Base-by-base conservation (phyloP, 2,888 invertebrate genomes). In the Amiota mariae region DNA sequence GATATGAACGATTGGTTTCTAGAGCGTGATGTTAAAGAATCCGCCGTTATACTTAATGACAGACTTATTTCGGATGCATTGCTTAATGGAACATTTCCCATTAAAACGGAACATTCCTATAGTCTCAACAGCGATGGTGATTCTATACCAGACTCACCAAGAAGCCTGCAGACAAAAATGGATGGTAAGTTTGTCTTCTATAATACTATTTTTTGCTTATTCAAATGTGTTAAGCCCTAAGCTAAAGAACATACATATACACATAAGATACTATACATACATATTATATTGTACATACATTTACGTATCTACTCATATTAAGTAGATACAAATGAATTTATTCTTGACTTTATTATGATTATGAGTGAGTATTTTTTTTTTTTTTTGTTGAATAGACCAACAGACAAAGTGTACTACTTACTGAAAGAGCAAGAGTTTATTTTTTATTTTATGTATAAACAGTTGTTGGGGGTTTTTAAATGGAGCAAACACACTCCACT, bases 81-180 rank as follows among this genome's bases (percentile, higher is more conserved):
- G 24, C 92, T 96, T 71, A 88, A 88, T 79, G 95, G 95, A 79
- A 94, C 94, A 71, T 77, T 88, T 70, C 59, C 59, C 59, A 97
- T 97, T 89, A 97, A 97, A 91, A 94, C 95, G 77, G 97, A 97
- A 90, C 97, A 97, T 92, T 97, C 97, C 79, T 97, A 97, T 92
- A 97, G 96, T 89, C 91, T 94, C 72, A 93, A 93, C 81, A 94
- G 94, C 80, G 94, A 94, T 88, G 93, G 92, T 61, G 94, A 94
- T 82, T 94, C 94, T 61, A 89, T 93, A 82, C 94, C 94, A 64
- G 92, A 93, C 78, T 94, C 94, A 73, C 94, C 94, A 76, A 88
- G 90, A 82, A 90, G 90, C 84, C 90, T 92, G 87, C 92, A 93
- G 91, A 91, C 93, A 91, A 94, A 93, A 92, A 93, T 94, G 87